phyloP scores from a whole-genome alignment of 92 coral and sea anemone species.

The Chrysogorgia sp. region DNA sequence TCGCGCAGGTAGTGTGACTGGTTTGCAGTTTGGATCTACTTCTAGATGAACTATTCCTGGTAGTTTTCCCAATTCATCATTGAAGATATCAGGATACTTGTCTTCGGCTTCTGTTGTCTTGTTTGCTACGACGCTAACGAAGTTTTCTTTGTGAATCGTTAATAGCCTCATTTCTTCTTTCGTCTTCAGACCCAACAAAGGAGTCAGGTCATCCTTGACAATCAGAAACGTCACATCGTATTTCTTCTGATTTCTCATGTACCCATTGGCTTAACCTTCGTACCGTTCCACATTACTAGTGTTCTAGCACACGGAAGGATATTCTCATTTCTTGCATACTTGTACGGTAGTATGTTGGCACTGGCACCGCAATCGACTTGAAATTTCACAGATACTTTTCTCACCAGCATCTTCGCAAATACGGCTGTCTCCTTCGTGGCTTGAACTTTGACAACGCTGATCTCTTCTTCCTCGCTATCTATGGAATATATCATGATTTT shows the following conservation, averaged over 20 bases:
- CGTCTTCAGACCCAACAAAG: conserved; percentile 34
- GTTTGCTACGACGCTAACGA: conserved; percentile 16
- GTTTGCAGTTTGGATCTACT: conserved; percentile 32
- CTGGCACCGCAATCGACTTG: conserved; percentile 67
- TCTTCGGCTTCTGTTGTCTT: conserved; percentile 25
- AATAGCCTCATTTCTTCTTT: conserved; percentile 46
- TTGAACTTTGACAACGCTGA: conserved; percentile 26
- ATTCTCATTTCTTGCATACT: conserved; percentile 23
- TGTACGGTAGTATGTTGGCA: conserved; percentile 23
- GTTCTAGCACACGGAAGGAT: conserved; percentile 42
- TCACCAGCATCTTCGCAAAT: conserved; percentile 48
- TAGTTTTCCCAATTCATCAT: conserved; percentile 42
- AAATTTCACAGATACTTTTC: conserved; percentile 35
- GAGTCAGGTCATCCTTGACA: conserved; percentile 48
- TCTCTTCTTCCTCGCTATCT: conserved; percentile 40
- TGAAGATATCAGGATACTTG: conserved; percentile 45
- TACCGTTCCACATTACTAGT: conserved; percentile 50
- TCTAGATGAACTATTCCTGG: conserved; percentile 55
- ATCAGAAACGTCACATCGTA: conserved; percentile 46
- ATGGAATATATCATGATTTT: background rate
- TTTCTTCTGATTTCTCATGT: conserved; percentile 45
- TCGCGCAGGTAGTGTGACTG: conserved; percentile 37
- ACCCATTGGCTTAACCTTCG: conserved; percentile 30
- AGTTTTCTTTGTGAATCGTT: conserved; percentile 53
- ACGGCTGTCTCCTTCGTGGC: conserved; percentile 39